A percentile compares a stretch with the other conserved stretches of the same genome.
These are phyloP conservation scores for Arizona elegans DNA, from an alignment of 2,113 vertebrate genomes.

Conservation along the genomic window DNA sequence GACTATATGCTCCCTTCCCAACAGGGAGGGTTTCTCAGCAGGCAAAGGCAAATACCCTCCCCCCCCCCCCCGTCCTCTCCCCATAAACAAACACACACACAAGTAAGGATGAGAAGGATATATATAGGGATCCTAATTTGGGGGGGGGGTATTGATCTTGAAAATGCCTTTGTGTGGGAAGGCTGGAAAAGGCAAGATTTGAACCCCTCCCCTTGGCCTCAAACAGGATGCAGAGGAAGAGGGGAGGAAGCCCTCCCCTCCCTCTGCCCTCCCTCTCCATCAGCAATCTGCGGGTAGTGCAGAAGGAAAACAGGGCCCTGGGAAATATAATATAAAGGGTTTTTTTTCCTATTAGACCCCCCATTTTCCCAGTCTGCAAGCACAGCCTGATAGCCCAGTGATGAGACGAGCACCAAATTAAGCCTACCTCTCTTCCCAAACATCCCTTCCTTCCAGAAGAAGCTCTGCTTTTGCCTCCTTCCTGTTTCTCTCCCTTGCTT, in stretches of 20 bases:
- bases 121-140: neutral
- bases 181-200: neutral
- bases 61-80: no score
- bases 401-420: neutral
- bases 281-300: neutral
- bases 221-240: constrained; percentile 7
- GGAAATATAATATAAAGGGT: neutral
- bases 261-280: neutral
- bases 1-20: neutral
- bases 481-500: constrained; percentile 25
- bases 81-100: no score
- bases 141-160: neutral
- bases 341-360: neutral
- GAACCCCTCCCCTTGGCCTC: neutral
- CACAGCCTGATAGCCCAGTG: neutral
- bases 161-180: neutral
- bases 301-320: neutral
- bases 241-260: neutral
- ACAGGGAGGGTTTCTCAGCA: neutral
- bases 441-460: neutral
- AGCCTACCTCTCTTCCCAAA: neutral
- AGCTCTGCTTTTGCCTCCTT: neutral
- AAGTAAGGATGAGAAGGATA: neutral
- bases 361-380: neutral
- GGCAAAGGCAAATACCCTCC: neutral